These are phyloP conservation scores for Pao palembangensis DNA, from an alignment of 2,113 vertebrate genomes.

Conservation along the genomic window DNA sequence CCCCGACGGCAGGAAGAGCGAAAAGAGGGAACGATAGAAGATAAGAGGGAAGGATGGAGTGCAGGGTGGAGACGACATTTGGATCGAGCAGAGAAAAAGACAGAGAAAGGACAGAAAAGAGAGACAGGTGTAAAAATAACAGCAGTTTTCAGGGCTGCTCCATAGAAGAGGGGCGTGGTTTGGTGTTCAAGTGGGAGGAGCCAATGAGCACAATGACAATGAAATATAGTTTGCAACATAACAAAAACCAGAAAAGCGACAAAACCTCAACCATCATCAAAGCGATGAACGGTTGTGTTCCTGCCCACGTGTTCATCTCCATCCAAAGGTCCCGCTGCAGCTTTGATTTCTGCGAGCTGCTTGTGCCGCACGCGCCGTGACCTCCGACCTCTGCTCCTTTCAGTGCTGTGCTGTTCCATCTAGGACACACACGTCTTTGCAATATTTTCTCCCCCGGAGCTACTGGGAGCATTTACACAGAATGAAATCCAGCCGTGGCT, in stretches of 20 bases:
- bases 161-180: slow-evolving; percentile 8
- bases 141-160: neutral
- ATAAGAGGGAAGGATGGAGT: neutral
- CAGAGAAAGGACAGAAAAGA: slow-evolving; percentile 4
- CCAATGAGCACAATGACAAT: slow-evolving; percentile 2
- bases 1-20: slow-evolving; percentile 78
- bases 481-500: neutral
- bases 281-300: neutral
- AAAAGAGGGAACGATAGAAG: slow-evolving; percentile 6
- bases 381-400: slow-evolving; percentile 10
- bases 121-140: slow-evolving; percentile 19
- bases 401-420: neutral
- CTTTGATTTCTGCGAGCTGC: neutral
- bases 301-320: neutral
- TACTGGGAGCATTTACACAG: slow-evolving; percentile 8
- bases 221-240: slow-evolving; percentile 23
- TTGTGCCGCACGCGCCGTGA: neutral
- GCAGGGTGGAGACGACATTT: neutral
- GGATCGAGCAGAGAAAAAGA: slow-evolving; percentile 8
- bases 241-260: neutral
- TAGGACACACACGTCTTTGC: neutral
- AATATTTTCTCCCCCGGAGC: slow-evolving; percentile 20
- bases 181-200: neutral
- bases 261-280: neutral
- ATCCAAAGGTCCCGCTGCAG: neutral